Base-by-base conservation (phyloP, 37 sponge, comb jelly and placozoan genomes). In the Chondrilla cf. caribensis region DNA sequence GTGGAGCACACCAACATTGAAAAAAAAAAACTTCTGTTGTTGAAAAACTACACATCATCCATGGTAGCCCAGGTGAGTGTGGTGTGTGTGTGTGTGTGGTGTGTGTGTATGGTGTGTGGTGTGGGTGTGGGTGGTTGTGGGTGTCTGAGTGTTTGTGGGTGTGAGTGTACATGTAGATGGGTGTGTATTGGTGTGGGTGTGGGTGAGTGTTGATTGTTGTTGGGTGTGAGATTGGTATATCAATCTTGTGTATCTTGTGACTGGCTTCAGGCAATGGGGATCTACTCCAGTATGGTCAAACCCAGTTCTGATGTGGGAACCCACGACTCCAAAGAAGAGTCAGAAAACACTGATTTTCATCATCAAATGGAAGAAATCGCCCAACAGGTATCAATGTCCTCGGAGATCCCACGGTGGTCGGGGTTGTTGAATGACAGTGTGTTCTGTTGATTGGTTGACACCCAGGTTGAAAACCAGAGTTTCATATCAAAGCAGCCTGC, bases 51-150 rank as follows among this genome's bases (percentile, higher is more conserved):
- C n/a, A n/a, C n/a, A n/a, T 82, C 95, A 51, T 90, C 98, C 25
- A 97, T 97, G 98, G 96, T 97, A 21, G 89, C 91, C 33, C 98
- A 97, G 98, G 98, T 95, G 41, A 83, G 80, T 70, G 0, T 66
- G 35, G n/a, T n/a, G n/a, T n/a, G n/a, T n/a, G 68, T 67, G 68
- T 67, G 68, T 67, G 68, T 67, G 68, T 26, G n/a, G 68, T 67
- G 68, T 67, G 68, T n/a, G 68, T 67, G 68, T 29, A 22, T 29
- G 64, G 25, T 29, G 64, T 29, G 64, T 29, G 64, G 64, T 29
- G 29, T 29, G 68, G n/a, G 68, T 67, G 68, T 26, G 32, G n/a
- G 68, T 8, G 29, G n/a, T n/a, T n/a, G n/a, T n/a, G n/a, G n/a
- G n/a, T n/a, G n/a, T n/a, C n/a, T n/a, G n/a, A n/a, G n/a, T n/a